These are phyloP conservation scores for Fukomys damarensis DNA, from an alignment of 2,113 vertebrate genomes.

Conservation along the genomic window DNA sequence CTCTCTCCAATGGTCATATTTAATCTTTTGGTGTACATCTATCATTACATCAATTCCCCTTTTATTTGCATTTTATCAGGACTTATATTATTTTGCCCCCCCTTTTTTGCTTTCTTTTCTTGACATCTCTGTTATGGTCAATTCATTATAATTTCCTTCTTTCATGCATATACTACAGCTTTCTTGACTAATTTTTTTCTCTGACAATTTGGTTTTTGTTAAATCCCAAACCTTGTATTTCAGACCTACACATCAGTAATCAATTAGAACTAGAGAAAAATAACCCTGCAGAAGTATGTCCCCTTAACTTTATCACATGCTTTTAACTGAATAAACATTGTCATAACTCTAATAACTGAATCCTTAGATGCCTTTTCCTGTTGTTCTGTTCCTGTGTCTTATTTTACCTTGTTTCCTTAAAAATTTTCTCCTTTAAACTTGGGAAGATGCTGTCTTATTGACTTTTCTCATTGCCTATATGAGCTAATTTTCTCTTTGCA, in stretches of 20 bases:
- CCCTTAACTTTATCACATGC: neutral
- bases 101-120: neutral
- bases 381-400: neutral
- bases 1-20: neutral
- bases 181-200: neutral
- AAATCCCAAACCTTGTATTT: neutral
- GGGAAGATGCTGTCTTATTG: neutral
- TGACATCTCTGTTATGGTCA: neutral
- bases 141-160: neutral
- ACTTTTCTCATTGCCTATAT: no score
- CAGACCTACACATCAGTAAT: neutral
- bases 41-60: neutral
- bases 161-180: neutral
- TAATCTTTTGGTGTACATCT: neutral
- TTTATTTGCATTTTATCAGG: neutral
- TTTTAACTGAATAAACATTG: neutral
- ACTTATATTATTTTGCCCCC: neutral
- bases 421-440: neutral
- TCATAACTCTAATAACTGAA: neutral
- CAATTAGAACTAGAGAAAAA: neutral
- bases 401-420: neutral
- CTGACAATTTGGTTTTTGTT: neutral
- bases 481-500: no score
- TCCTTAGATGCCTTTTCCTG: neutral
- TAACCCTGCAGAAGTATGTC: accelerated